Evolutionary conservation across 2,888 invertebrate genomes (phyloP), one percentile per base, ranked within the genome.

Genomic region (Quadriops clusia): DNA sequence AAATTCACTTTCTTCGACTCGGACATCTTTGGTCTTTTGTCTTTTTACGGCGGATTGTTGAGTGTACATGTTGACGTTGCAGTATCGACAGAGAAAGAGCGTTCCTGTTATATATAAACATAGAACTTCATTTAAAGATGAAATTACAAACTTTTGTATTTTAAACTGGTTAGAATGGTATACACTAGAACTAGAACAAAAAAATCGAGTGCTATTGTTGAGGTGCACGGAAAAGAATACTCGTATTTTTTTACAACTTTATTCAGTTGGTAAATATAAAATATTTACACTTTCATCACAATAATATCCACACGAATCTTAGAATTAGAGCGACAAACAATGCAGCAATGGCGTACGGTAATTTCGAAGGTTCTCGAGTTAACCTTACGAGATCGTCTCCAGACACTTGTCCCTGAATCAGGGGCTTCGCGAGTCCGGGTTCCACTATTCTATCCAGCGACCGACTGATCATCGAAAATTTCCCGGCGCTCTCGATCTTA

Each of bases 401-500:
- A 0, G 74, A 75, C 1, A 75, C 64, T 37, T 64, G 56, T 1
- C 74, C 74, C 30, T 63, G 66, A 30, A 63, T 62, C 39, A 74
- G 41, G 22, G 72, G 67, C 28, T 64, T 64, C 36, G 65, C 57
- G 43, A 74, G 38, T 12, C 69, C 68, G 2, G 71, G 64, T 35
- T 58, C 54, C 3, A 41, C 34, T 34, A 63, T 59, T 2, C 73
- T 70, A 14, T 67, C 61, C 33, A 82, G 51, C 5, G 78, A 72
- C 48, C 73, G 63, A 0, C 76, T 84, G 35, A 70, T 65, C 80
- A 87, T 82, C 28, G 81, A 84, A 58, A 85, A 82, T 47, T 86
- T 86, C 0, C 70, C 68, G 0, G 77, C 68, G 7, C 68, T 64
- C 0, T 62, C 58, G 4, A 94, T 83, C 51, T 72, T 68, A 0